A percentile compares a stretch with the other conserved stretches of the same genome.
Evolutionary conservation across 30 jellyfish, hydroid and myxozoan species (phyloP).

Genomic region (Turritopsis dohrnii): DNA sequence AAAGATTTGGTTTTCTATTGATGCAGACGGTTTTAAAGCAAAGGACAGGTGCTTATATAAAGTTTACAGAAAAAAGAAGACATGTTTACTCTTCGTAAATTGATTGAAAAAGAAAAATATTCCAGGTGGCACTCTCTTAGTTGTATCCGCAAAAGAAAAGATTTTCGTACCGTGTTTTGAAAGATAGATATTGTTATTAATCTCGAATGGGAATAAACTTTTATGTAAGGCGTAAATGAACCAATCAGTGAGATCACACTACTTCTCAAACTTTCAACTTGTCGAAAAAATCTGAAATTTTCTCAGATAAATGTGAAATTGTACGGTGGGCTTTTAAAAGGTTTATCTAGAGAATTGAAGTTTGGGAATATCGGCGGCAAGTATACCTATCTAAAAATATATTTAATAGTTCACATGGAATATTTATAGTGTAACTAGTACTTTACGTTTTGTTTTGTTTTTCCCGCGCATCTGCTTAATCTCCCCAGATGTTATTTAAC

Average conservation of each 20-base stretch:
- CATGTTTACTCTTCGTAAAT: not conserved
- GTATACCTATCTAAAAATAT: too few species aligned
- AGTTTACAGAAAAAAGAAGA: not conserved
- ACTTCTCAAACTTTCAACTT: too few species aligned
- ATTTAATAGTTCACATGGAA: not conserved
- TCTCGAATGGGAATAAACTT: not conserved
- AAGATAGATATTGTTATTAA: not conserved
- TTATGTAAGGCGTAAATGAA: not conserved
- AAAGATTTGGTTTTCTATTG: not conserved
- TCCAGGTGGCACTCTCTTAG: not conserved
- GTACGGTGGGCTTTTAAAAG: too few species aligned
- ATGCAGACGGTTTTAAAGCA: not conserved
- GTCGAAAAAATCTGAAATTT: too few species aligned
- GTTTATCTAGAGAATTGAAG: too few species aligned
- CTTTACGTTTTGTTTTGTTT: not conserved
- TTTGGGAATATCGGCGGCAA: too few species aligned
- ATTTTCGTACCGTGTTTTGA: not conserved
- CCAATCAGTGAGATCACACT: not conserved
- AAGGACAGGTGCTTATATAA: not conserved
- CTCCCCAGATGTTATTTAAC: not conserved
- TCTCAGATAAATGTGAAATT: too few species aligned
- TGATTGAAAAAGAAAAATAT: not conserved
- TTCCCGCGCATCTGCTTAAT: not conserved
- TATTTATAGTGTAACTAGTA: not conserved
- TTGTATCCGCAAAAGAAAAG: not conserved